A percentile compares a stretch with the other conserved stretches of the same genome.
These are phyloP conservation scores for Thymelicus sylvestris DNA, from an alignment of 2,888 invertebrate genomes.

Conservation along the genomic window DNA sequence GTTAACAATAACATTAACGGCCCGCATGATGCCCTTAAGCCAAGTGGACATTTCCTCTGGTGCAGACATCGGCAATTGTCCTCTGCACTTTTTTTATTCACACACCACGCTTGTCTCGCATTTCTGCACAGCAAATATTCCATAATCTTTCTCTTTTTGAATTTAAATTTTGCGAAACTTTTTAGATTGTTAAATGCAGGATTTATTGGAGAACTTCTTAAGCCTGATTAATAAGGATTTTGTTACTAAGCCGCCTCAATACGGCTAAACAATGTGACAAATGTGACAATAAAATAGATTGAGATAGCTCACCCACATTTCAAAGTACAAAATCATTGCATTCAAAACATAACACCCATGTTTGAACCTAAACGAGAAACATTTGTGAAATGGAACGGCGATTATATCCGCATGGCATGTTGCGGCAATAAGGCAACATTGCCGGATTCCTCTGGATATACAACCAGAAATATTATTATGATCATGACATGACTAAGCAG, in stretches of 20 bases:
- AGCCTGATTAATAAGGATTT: too few relatives aligned
- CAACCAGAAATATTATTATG: background rate
- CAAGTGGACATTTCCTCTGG: conserved; percentile 67
- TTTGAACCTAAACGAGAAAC: background rate
- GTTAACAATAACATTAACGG: conserved; percentile 54
- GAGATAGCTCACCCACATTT: too few relatives aligned
- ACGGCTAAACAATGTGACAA: too few relatives aligned
- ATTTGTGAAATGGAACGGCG: conserved; percentile 3
- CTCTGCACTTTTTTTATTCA: conserved; percentile 52
- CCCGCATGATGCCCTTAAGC: conserved; percentile 63
- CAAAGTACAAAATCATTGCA: too few relatives aligned
- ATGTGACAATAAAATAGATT: too few relatives aligned
- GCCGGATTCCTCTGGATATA: background rate
- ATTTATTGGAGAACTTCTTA: too few relatives aligned
- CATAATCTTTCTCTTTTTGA: background rate
- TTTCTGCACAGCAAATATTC: conserved; percentile 11
- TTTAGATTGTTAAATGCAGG: too few relatives aligned
- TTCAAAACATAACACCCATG: background rate
- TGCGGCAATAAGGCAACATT: background rate
- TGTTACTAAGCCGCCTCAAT: too few relatives aligned
- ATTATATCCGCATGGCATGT: conserved; percentile 2
- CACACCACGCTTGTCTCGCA: conserved; percentile 31
- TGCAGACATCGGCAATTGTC: conserved; percentile 66
- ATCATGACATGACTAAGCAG: background rate
- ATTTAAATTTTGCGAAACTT: background rate